Conservation (phyloP, 2,888 invertebrate genomes). For the Torymus auratus region DNA sequence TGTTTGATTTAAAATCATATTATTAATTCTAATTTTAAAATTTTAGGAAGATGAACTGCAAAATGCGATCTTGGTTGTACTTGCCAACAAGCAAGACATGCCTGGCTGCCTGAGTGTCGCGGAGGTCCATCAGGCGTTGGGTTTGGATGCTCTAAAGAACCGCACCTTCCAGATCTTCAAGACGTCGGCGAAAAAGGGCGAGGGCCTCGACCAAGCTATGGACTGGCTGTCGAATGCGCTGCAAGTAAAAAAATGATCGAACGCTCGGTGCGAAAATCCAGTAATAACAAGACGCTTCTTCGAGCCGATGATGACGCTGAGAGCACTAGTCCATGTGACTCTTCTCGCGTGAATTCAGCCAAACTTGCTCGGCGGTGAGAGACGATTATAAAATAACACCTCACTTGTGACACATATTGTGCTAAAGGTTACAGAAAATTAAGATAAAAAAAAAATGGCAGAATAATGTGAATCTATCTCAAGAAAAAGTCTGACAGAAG, state of each 20-base stretch:
- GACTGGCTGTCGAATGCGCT: slow-evolving; percentile 97
- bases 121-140: slow-evolving; percentile 97
- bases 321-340: slow-evolving; percentile 42
- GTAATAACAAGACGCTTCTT: slow-evolving; percentile 28
- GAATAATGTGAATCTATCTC: slow-evolving; percentile 34
- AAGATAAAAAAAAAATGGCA: slow-evolving; percentile 30
- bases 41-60: slow-evolving; percentile 96
- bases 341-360: slow-evolving; percentile 31
- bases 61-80: slow-evolving; percentile 95
- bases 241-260: slow-evolving; percentile 88
- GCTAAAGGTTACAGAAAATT: slow-evolving; percentile 34
- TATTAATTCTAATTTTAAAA: slow-evolving; percentile 20
- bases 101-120: slow-evolving; percentile 97
- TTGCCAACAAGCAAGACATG: slow-evolving; percentile 99
- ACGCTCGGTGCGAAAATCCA: slow-evolving; percentile 9
- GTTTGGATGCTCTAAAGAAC: slow-evolving; percentile 95
- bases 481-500: slow-evolving; percentile 57
- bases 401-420: slow-evolving; percentile 29
- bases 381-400: background rate
- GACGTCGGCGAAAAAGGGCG: slow-evolving; percentile 98
- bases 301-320: slow-evolving; percentile 13
- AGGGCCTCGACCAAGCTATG: slow-evolving; percentile 99
- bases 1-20: no score
- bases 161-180: slow-evolving; percentile 99
- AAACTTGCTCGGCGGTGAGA: slow-evolving; percentile 9